phyloP scores from a whole-genome alignment of 2,888 invertebrate species.

The Philaethria dido region DNA sequence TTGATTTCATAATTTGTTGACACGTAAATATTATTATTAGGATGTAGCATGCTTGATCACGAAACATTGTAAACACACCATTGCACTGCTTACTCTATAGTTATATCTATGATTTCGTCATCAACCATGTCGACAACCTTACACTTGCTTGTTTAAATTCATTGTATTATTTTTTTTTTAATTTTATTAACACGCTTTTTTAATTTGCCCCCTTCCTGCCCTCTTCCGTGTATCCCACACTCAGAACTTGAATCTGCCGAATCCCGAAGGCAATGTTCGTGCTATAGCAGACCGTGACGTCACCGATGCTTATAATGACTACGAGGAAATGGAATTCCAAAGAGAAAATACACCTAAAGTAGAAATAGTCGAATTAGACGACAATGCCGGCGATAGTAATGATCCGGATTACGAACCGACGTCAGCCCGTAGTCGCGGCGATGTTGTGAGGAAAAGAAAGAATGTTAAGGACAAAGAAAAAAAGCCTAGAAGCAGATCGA shows the following conservation, averaged over 20 bases:
- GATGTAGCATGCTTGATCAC: constrained; percentile 75
- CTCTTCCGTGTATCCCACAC: constrained; percentile 40
- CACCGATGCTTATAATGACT: constrained; percentile 65
- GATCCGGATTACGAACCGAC: constrained; percentile 72
- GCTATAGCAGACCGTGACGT: constrained; percentile 63
- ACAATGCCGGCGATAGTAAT: constrained; percentile 54
- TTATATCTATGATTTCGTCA: constrained; percentile 49
- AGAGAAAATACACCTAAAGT: constrained; percentile 61
- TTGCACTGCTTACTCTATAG: constrained; percentile 32
- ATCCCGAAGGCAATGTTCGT: constrained; percentile 62
- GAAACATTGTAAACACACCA: constrained; percentile 38
- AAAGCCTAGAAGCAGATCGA: constrained; percentile 68
- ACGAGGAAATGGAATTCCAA: constrained; percentile 69
- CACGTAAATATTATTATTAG: constrained; percentile 46
- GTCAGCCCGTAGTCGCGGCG: constrained; percentile 71
- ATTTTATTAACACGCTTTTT: constrained; percentile 85
- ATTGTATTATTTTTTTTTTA: constrained; percentile 58
- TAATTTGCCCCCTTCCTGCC: constrained; percentile 72
- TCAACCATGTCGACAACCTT: constrained; percentile 59
- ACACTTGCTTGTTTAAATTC: constrained; percentile 64
- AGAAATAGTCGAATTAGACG: constrained; percentile 70
- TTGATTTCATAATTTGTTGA: constrained; percentile 54
- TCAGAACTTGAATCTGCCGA: constrained; percentile 81
- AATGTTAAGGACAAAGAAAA: constrained; percentile 58
- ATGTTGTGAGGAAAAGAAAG: constrained; percentile 70